Percentiles rank a stretch among this genome's conserved stretches.
Evolutionary conservation across 2,888 invertebrate genomes (phyloP).

Genomic region (Eremobia ochroleuca): DNA sequence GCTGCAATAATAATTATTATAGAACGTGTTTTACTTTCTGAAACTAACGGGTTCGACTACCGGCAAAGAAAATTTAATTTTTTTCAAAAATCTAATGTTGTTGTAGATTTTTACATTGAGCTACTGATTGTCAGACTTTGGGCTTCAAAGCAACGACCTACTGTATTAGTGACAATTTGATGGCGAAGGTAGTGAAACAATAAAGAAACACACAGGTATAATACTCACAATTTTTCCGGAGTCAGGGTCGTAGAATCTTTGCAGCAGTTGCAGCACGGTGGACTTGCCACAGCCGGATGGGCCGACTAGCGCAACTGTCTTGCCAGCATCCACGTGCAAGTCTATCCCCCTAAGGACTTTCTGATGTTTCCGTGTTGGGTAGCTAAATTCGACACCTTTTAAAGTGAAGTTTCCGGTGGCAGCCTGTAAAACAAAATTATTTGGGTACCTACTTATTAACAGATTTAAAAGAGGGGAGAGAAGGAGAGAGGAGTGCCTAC

Average conservation of each 20-base stretch:
- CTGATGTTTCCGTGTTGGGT: conserved; percentile 94
- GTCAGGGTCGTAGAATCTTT: conserved; percentile 95
- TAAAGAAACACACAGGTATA: neutral
- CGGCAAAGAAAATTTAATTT: too few relatives aligned
- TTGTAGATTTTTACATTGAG: neutral
- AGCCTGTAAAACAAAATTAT: conserved; percentile 77
- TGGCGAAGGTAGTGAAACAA: neutral
- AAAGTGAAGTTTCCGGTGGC: conserved; percentile 93
- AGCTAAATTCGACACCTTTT: conserved; percentile 94
- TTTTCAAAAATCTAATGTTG: too few relatives aligned
- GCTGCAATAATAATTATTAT: too few relatives aligned
- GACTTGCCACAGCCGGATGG: conserved; percentile 96
- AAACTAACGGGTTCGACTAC: too few relatives aligned
- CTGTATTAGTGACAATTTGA: neutral
- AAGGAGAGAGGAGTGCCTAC: neutral
- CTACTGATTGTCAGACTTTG: neutral
- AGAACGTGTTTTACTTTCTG: too few relatives aligned
- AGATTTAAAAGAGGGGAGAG: neutral
- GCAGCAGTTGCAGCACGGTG: conserved; percentile 94
- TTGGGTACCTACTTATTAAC: neutral
- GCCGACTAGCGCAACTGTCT: conserved; percentile 94
- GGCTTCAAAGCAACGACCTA: neutral
- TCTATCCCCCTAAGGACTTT: conserved; percentile 93
- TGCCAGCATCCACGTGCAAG: conserved; percentile 92
- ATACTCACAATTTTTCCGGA: conserved; percentile 87